Base-by-base conservation (phyloP, 2,113 vertebrate species). In the Lycaon pictus region DNA sequence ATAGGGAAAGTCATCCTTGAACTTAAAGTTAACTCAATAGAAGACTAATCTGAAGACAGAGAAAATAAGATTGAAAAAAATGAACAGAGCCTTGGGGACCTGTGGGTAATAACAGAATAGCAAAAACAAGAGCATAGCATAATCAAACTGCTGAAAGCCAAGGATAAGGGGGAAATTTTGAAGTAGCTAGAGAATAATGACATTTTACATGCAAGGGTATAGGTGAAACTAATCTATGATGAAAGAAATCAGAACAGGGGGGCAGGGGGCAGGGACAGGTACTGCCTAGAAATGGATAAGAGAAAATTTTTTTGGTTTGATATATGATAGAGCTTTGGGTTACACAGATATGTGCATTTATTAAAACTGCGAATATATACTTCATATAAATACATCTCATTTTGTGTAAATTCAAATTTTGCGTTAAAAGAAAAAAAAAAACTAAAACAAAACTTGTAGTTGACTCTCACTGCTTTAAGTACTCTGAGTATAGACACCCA, bases 401-500 rank as follows among this genome's bases (percentile, higher is more conserved):
- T 72, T 3, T 80, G 0, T 67, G 6, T 35, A 60, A 71, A 62
- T 82, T 79, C 62, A 83, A 96, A 37, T 80, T 94, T 95, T 77
- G 69, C 32, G 37, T 71, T 4, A 80, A 96, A 92, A 84, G 11
- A n/a, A 80, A 77, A 74, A 86, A 86, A 86, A 92, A 43, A 65
- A 7, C 29, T 48, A 65, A 67, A 29, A 16, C 29, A 19, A 69
- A 90, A 51, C 13, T 90, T 51, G 2, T 16, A 71, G 53, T 69
- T 92, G 69, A 77, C 56, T 71, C 5, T 19, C 15, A 55, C 37
- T 20, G 23, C 3, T 51, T 94, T 67, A 37, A 7, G 35, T 20
- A 27, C 20, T n/a, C 37, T 82, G 89, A 62, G 37, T 53, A 74
- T 7, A 88, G 25, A 32, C 27, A 87, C 8, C 22, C 3, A 55